These are phyloP conservation scores for Falcaria lacertinaria DNA, from an alignment of 2,888 invertebrate species.

Conservation along the genomic window DNA sequence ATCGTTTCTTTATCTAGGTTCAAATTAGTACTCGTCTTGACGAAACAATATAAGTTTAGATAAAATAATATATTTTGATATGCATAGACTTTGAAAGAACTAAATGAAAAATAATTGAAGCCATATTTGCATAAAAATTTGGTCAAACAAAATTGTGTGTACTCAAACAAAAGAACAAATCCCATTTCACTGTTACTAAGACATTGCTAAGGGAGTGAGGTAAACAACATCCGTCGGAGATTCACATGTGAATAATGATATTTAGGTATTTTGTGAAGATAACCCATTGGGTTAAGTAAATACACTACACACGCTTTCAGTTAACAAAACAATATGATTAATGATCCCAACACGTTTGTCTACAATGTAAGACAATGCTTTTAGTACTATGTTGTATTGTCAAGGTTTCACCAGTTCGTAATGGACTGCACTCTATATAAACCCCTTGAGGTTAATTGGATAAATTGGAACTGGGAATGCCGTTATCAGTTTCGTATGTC, in stretches of 20 bases:
- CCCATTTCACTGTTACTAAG: not conserved
- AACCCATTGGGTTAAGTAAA: not conserved
- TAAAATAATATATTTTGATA: too few species aligned
- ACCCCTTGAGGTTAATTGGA: constrained; percentile 19
- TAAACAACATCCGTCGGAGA: not conserved
- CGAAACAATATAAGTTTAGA: too few species aligned
- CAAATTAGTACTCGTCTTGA: too few species aligned
- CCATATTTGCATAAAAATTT: too few species aligned
- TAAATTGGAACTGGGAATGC: too few species aligned
- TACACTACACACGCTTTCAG: not conserved
- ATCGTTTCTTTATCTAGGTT: too few species aligned
- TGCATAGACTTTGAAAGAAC: too few species aligned
- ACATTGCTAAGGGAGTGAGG: not conserved
- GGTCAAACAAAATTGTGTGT: too few species aligned
- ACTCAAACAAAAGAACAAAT: too few species aligned
- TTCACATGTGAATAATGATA: not conserved
- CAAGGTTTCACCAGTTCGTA: too few species aligned
- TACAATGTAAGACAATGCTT: not conserved
- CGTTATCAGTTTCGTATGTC: constrained; percentile 9
- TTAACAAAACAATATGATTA: not conserved
- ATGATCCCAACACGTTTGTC: not conserved
- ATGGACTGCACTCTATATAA: constrained; percentile 15
- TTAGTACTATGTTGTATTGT: not conserved
- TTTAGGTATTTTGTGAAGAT: not conserved
- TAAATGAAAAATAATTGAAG: too few species aligned